Percentiles rank a stretch among this genome's conserved stretches.
phyloP scores from a whole-genome alignment of 2,113 vertebrate species.

The Crotalus horridus region DNA sequence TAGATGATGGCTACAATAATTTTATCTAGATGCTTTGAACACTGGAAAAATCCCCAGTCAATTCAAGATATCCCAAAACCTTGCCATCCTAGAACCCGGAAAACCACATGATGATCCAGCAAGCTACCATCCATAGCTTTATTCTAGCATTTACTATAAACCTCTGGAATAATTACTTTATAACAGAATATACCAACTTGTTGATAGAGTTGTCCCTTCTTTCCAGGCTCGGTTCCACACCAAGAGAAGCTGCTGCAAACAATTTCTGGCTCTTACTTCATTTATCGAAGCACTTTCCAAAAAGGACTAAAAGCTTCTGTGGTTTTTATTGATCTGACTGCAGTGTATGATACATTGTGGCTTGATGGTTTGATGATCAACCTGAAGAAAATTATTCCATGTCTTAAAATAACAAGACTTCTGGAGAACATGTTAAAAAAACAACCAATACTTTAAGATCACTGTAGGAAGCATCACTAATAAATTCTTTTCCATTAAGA shows the following conservation, averaged over 20 bases:
- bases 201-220: neutral
- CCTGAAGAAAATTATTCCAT: neutral
- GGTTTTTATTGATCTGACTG: neutral
- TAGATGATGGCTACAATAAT: neutral
- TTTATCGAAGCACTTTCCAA: neutral
- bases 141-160: neutral
- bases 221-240: neutral
- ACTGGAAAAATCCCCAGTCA: neutral
- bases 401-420: neutral
- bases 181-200: neutral
- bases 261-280: neutral
- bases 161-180: neutral
- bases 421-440: neutral
- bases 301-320: neutral
- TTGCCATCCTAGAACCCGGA: neutral
- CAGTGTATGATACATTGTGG: neutral
- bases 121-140: neutral
- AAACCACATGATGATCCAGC: neutral
- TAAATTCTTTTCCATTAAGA: neutral
- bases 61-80: neutral
- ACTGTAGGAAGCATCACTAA: neutral
- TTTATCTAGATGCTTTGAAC: neutral
- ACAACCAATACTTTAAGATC: neutral
- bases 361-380: neutral
- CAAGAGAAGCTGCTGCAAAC: neutral